Conservation (phyloP, 2,113 vertebrate genomes). For the Crotalus viridis region DNA sequence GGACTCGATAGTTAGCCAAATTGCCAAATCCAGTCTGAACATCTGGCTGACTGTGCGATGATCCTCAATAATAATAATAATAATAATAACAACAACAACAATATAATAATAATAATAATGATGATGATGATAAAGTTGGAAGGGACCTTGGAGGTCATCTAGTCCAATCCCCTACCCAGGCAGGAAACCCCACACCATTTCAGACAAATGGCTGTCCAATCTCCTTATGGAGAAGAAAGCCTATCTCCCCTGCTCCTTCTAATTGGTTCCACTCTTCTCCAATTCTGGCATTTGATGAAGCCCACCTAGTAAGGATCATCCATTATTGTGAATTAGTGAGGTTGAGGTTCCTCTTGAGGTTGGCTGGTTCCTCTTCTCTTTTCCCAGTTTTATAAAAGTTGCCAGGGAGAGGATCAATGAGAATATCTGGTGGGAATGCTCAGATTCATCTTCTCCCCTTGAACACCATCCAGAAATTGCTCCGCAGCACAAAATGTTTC, state of each 20-base stretch:
- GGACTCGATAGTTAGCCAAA: no score
- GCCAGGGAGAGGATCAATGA: conserved; percentile 29
- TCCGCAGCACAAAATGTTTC: conserved; percentile 57
- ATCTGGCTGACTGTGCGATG: no score
- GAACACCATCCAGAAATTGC: conserved; percentile 55
- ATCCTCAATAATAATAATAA: no score
- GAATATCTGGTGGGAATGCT: neutral
- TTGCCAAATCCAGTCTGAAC: no score
- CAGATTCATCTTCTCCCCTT: conserved; percentile 34
- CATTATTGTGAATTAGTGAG: fast-evolving
- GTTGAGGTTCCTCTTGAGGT: neutral
- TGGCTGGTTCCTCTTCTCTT: neutral
- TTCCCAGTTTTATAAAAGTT: neutral
- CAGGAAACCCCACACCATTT: no score
- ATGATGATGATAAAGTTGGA: no score
- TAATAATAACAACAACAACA: no score
- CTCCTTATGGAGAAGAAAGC: neutral
- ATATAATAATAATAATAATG: no score
- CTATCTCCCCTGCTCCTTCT: neutral
- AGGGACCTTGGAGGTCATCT: no score
- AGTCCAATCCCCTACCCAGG: no score
- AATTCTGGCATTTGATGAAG: no score
- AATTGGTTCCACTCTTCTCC: neutral
- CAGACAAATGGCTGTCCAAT: neutral
- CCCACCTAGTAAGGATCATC: neutral